Evolutionary conservation across 2,888 invertebrate species (phyloP), one percentile per base, ranked within the genome.

Genomic region (Caenorhabditis afra): DNA sequence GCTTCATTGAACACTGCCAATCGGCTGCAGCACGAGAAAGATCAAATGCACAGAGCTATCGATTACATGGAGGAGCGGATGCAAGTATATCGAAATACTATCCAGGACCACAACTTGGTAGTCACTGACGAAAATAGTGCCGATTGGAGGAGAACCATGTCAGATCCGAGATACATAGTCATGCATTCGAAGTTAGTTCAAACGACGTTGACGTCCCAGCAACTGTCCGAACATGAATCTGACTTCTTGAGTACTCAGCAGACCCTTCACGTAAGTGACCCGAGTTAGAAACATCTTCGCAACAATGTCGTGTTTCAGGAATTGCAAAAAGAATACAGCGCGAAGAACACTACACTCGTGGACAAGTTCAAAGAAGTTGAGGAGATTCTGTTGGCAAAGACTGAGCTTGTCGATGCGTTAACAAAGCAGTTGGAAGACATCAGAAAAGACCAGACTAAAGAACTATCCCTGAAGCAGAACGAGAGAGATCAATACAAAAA

Each of bases 311-410:
- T n/a, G 8, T 70, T 82, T 35, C 55, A 86, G 85, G 84, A 85
- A 18, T 68, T 90, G 22, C 76, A 88, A 75, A 80, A 78, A 44
- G 88, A 90, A 50, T 88, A 86, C 78, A 76, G 86, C 8, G 81
- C 82, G 0, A 85, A 87, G 47, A 82, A 85, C 20, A 74, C 84
- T 3, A 81, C 83, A 11, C 23, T 89, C 65, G 81, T 83, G 20
- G 86, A 81, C 29, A 78, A 85, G 23, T 87, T 90, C 70, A 83
- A 75, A 12, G 89, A 90, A 71, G 85, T 90, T 14, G 86, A 90
- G 52, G 75, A 87, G 50, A 88, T 86, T 76, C 78, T 90, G 8
- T 44, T 81, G 3, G 76, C 88, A 0, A 90, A 90, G 67, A 85
- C 88, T 2, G 81, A 86, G 22, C 76, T 90, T 5, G 87, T 88